phyloP scores from a whole-genome alignment of 2,797 vertebrate species.

The Poecilia wingei region DNA sequence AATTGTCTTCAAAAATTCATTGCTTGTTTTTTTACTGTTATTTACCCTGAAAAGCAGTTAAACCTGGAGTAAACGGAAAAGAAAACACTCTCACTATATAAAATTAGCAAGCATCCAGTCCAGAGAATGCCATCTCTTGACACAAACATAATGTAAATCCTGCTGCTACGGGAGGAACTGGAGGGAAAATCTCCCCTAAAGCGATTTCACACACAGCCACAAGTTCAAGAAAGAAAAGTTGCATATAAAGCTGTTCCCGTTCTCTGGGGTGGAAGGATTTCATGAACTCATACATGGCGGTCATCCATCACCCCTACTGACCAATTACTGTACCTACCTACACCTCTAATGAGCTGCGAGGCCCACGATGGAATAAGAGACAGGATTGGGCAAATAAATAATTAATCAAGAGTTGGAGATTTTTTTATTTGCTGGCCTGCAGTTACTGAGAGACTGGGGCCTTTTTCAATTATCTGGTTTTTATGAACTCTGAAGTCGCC shows the following conservation, averaged over 20 bases:
- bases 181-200: slow-evolving; percentile 20
- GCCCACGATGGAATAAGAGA: slow-evolving; percentile 69
- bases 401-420: slow-evolving; percentile 75
- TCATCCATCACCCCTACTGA: slow-evolving; percentile 70
- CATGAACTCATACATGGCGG: slow-evolving; percentile 51
- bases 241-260: slow-evolving; percentile 29
- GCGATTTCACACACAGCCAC: slow-evolving; percentile 32
- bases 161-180: background rate
- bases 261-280: slow-evolving; percentile 32
- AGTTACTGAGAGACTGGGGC: slow-evolving; percentile 50
- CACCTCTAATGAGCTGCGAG: slow-evolving; percentile 68
- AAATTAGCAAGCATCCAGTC: background rate
- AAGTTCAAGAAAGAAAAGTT: slow-evolving; percentile 20
- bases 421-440: slow-evolving; percentile 78
- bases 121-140: slow-evolving; percentile 1
- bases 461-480: slow-evolving; percentile 64
- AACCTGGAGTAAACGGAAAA: background rate
- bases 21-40: slow-evolving; percentile 35
- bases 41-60: slow-evolving; percentile 21
- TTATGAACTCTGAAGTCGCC: slow-evolving; percentile 54
- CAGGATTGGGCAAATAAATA: slow-evolving; percentile 65
- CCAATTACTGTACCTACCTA: slow-evolving; percentile 57
- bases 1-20: slow-evolving; percentile 33
- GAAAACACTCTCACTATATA: background rate
- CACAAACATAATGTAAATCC: slow-evolving; percentile 11